Conservation (phyloP, 2,888 invertebrate genomes). For the Torymus texanus region DNA sequence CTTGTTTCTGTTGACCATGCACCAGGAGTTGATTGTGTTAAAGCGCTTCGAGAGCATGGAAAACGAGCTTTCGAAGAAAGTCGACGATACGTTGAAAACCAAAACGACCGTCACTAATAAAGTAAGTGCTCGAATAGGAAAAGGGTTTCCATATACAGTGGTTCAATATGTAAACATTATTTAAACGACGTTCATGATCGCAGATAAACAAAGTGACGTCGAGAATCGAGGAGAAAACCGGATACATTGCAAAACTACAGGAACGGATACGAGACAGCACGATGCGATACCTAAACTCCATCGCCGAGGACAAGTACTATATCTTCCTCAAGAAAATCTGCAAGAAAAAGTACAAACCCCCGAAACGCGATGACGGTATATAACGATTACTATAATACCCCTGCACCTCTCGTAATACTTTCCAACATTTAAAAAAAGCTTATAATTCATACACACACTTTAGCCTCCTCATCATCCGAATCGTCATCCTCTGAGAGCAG, state of each 20-base stretch:
- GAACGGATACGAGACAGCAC: conserved; percentile 77
- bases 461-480: conserved; percentile 75
- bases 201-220: conserved; percentile 60
- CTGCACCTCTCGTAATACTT: neutral
- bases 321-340: conserved; percentile 88
- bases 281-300: conserved; percentile 78
- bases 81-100: conserved; percentile 77
- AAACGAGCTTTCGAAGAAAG: conserved; percentile 79
- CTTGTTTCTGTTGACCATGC: conserved; percentile 80
- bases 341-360: conserved; percentile 87
- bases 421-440: neutral
- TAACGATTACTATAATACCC: neutral
- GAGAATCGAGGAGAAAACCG: conserved; percentile 76
- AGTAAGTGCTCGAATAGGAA: conserved; percentile 51
- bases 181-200: neutral
- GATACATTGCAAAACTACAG: conserved; percentile 74
- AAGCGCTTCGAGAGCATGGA: conserved; percentile 85
- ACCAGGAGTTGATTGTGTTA: conserved; percentile 85
- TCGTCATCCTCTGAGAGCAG: conserved; percentile 74
- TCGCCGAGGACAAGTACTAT: conserved; percentile 85
- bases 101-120: conserved; percentile 66
- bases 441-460: neutral
- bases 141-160: too few species aligned
- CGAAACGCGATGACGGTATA: conserved; percentile 78
- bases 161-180: too few species aligned